Evolutionary conservation across 1,140 invertebrate genomes (phyloP), one percentile per base, ranked within the genome.

Genomic region (Micrasema minimum): DNA sequence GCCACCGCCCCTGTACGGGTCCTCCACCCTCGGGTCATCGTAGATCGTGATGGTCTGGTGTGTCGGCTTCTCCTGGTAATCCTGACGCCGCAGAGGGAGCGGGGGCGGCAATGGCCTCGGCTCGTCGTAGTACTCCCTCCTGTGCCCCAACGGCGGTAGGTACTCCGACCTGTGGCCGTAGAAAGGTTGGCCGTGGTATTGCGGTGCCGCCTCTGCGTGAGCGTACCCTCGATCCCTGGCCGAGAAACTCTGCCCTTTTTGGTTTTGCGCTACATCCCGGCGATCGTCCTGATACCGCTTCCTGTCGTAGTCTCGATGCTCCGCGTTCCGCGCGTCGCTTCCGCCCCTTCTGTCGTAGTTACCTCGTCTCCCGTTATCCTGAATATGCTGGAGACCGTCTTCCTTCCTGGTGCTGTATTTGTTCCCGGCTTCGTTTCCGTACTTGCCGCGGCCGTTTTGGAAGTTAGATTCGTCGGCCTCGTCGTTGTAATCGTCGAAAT

Each of bases 401-500:
- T 82, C 79, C 74, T 82, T 80, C 5, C 79, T 80, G 20, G 83
- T 83, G 37, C 83, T 82, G 48, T 87, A 86, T 7, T 78, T 81
- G 66, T 85, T 80, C 3, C 80, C 78, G 23, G 78, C 79, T 43
- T 84, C 79, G 74, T 86, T 82, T 72, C 87, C 81, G 72, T 86
- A 79, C 68, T 76, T 80, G 38, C 83, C 84, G 45, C 82, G 77
- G 59, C 77, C 80, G 68, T 81, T 86, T 31, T 87, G 86, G 43
- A 85, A 85, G 35, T 82, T 81, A 5, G 80, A 80, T 73, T 85
- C 82, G 72, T 85, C 85, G 12, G 84, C 87, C 77, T 88, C 85
- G 71, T 89, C 87, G 55, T 83, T 84, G 35, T 83, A 85, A 75
- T 89, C 87, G 71, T 90, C 88, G 71, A 87, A 90, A 77, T 83